Percentiles rank a stretch among this genome's conserved stretches.
These are phyloP conservation scores for Hipposideros armiger DNA, from an alignment of 2,113 vertebrate species.

Conservation along the genomic window DNA sequence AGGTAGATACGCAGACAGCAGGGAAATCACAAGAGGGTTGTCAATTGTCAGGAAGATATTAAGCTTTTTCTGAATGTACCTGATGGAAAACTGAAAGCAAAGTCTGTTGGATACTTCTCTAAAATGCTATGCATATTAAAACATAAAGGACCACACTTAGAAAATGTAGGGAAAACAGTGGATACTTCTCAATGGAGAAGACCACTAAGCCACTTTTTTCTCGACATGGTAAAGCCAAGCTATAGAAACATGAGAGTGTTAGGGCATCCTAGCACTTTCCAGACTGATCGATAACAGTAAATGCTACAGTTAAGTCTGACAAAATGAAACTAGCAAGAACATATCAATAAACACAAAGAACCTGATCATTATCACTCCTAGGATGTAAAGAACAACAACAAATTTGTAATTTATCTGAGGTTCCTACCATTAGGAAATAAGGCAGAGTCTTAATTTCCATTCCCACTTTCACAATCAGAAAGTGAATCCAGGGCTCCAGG, in stretches of 20 bases:
- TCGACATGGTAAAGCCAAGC: slow-evolving; percentile 63
- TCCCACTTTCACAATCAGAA: slow-evolving; percentile 84
- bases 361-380: slow-evolving; percentile 82
- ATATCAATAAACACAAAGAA: slow-evolving; percentile 76
- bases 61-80: slow-evolving; percentile 54
- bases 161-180: slow-evolving; percentile 5
- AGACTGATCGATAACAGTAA: slow-evolving; percentile 79
- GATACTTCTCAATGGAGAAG: slow-evolving; percentile 51
- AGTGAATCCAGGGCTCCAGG: slow-evolving; percentile 84
- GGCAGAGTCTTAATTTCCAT: slow-evolving; percentile 79
- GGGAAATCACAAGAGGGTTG: slow-evolving; percentile 68
- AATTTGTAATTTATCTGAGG: slow-evolving; percentile 84
- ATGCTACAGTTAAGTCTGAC: slow-evolving; percentile 70
- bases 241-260: slow-evolving; percentile 59
- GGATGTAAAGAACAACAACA: slow-evolving; percentile 78
- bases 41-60: slow-evolving; percentile 48
- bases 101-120: slow-evolving; percentile 46
- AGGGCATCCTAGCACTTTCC: slow-evolving; percentile 70
- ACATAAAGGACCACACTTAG: slow-evolving; percentile 37
- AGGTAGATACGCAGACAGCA: background rate
- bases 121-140: background rate
- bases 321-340: slow-evolving; percentile 72
- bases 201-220: slow-evolving; percentile 60
- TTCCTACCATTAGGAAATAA: slow-evolving; percentile 74
- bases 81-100: slow-evolving; percentile 79